A percentile compares a stretch with the other conserved stretches of the same genome.
These are phyloP conservation scores for Drosophila mayaguana DNA, from an alignment of 2,888 invertebrate species.

Conservation along the genomic window DNA sequence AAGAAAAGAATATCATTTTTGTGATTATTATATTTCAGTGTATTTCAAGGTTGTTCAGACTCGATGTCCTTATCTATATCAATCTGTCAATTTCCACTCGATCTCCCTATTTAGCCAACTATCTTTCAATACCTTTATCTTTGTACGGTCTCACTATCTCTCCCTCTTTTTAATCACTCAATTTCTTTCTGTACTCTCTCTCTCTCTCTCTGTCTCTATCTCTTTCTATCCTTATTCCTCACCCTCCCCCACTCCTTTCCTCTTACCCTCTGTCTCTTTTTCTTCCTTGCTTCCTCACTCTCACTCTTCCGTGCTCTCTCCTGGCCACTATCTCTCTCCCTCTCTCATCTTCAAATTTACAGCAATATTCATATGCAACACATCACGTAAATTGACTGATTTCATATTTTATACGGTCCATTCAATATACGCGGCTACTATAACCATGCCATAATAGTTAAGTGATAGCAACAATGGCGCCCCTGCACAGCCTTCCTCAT, in stretches of 20 bases:
- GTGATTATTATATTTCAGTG: too few relatives aligned
- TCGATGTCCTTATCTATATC: too few relatives aligned
- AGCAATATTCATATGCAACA: not conserved
- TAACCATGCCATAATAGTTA: slow-evolving; percentile 10
- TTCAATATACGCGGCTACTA: not conserved
- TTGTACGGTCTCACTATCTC: not conserved
- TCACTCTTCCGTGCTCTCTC: too few relatives aligned
- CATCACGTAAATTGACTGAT: not conserved
- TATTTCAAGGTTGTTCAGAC: not conserved
- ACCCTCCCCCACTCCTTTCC: too few relatives aligned
- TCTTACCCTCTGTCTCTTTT: too few relatives aligned
- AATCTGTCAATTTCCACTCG: not conserved
- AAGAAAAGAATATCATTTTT: not conserved
- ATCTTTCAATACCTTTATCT: not conserved
- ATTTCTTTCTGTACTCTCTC: not conserved
- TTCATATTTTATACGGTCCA: slow-evolving; percentile 16
- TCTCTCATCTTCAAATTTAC: not conserved
- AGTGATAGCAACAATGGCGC: slow-evolving; percentile 7
- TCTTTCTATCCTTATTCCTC: fast-evolving
- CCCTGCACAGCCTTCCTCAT: not conserved
- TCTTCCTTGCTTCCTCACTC: not conserved
- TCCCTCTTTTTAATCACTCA: not conserved
- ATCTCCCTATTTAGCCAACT: not conserved
- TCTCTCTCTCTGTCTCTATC: too few relatives aligned
- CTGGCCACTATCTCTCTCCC: too few relatives aligned